Percentiles rank a stretch among this genome's conserved stretches.
These are phyloP conservation scores for Agrochola lota DNA, from an alignment of 2,888 invertebrate species.

Conservation along the genomic window DNA sequence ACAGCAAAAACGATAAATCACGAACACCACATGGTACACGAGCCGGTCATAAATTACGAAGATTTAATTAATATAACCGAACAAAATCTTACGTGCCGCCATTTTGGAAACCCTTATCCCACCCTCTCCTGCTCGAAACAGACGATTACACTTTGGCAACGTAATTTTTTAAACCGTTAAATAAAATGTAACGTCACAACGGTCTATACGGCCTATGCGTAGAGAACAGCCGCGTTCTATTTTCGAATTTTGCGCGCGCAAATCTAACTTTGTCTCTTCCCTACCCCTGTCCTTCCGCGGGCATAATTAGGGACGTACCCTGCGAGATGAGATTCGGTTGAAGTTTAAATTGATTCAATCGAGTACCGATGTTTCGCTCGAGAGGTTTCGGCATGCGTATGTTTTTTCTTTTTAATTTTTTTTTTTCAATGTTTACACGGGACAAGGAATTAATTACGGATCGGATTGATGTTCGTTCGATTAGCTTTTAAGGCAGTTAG, in stretches of 20 bases:
- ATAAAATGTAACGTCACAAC: constrained; percentile 46
- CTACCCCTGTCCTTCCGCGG: constrained; percentile 85
- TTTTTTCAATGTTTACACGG: constrained; percentile 72
- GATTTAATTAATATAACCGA: constrained; percentile 90
- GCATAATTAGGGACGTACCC: constrained; percentile 89
- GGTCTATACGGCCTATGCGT: constrained; percentile 55
- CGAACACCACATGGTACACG: constrained; percentile 82
- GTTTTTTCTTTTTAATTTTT: constrained; percentile 51
- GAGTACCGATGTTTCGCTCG: constrained; percentile 85
- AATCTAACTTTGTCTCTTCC: constrained; percentile 80
- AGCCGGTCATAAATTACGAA: constrained; percentile 88
- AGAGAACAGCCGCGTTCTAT: constrained; percentile 64
- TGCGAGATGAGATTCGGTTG: constrained; percentile 86
- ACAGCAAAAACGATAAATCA: constrained; percentile 87
- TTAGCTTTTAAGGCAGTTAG: constrained; percentile 58
- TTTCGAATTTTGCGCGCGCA: constrained; percentile 64
- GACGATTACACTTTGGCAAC: constrained; percentile 87
- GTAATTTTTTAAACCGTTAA: constrained; percentile 57
- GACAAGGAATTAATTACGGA: constrained; percentile 83
- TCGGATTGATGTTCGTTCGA: constrained; percentile 70
- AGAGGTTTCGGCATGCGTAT: constrained; percentile 76
- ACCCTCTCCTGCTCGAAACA: constrained; percentile 86
- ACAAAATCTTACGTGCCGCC: constrained; percentile 89
- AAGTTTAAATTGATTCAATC: constrained; percentile 90
- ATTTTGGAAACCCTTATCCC: constrained; percentile 88